phyloP scores from a whole-genome alignment of 2,113 vertebrate species.

The Emydura subglobosa region DNA sequence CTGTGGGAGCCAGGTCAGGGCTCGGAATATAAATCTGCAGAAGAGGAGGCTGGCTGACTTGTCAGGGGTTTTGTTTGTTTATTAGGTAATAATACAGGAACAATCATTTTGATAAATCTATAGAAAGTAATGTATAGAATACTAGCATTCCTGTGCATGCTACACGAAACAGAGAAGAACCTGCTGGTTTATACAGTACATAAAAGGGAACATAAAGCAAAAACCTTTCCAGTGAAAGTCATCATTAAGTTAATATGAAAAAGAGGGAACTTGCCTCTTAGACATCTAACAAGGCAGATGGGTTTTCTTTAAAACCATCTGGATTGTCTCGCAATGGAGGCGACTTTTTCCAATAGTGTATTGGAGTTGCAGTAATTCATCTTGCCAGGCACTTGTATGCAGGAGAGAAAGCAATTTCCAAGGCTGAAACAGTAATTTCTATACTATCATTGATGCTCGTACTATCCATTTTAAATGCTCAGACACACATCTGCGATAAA shows the following conservation, averaged over 20 bases:
- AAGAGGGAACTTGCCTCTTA: neutral
- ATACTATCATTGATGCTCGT: neutral
- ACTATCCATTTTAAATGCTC: neutral
- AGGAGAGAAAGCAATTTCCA: conserved; percentile 21
- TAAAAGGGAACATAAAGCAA: neutral
- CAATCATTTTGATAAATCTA: neutral
- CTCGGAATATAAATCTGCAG: neutral
- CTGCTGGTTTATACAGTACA: neutral
- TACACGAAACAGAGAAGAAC: neutral
- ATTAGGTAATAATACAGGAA: neutral
- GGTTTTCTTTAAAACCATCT: neutral
- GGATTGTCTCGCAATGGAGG: neutral
- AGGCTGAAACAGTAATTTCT: conserved; percentile 19
- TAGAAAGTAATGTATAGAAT: neutral
- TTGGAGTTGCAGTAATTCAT: conserved; percentile 3
- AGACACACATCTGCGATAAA: neutral
- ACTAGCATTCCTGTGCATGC: neutral
- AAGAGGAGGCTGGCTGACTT: neutral
- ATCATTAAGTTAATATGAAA: neutral
- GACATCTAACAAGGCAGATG: neutral
- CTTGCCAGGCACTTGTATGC: neutral
- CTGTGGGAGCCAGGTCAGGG: neutral
- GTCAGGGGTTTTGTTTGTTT: neutral
- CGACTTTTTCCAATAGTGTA: conserved; percentile 21
- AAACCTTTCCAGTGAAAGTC: neutral